Conservation (phyloP, 1,140 invertebrate species). For the Drosophila arizonae region DNA sequence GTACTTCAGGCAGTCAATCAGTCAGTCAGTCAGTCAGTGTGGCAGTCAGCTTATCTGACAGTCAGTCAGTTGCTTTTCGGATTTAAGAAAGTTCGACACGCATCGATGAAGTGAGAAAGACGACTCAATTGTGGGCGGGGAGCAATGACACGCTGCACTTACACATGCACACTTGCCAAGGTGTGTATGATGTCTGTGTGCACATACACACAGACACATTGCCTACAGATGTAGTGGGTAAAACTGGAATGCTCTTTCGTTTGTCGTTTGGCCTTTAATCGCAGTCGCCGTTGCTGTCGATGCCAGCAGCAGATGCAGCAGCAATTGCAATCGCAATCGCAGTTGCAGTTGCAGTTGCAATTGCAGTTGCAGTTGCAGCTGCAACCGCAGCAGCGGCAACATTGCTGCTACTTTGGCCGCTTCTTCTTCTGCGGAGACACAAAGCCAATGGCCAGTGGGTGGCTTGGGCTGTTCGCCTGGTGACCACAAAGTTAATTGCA, state of each 20-base stretch:
- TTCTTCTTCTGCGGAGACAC: conserved; percentile 26
- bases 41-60: neutral
- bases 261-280: conserved; percentile 70
- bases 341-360: conserved; percentile 11
- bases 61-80: neutral
- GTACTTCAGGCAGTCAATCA: neutral
- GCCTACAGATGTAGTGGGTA: neutral
- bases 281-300: conserved; percentile 18
- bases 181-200: neutral
- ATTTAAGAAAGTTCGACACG: conserved; percentile 17
- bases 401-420: conserved; percentile 35
- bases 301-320: conserved; percentile 8
- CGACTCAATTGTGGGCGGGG: conserved; percentile 5
- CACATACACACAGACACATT: neutral
- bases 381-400: conserved; percentile 25
- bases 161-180: neutral
- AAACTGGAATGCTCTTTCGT: conserved; percentile 9
- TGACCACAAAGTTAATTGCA: conserved; percentile 78
- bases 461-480: conserved; percentile 31
- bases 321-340: conserved; percentile 37
- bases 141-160: neutral
- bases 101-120: conserved; percentile 6
- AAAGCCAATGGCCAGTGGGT: conserved; percentile 60
- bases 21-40: neutral
- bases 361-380: conserved; percentile 19